These are phyloP conservation scores for Thecocarcelia acutangulata DNA, from an alignment of 2,888 invertebrate species.

Conservation along the genomic window DNA sequence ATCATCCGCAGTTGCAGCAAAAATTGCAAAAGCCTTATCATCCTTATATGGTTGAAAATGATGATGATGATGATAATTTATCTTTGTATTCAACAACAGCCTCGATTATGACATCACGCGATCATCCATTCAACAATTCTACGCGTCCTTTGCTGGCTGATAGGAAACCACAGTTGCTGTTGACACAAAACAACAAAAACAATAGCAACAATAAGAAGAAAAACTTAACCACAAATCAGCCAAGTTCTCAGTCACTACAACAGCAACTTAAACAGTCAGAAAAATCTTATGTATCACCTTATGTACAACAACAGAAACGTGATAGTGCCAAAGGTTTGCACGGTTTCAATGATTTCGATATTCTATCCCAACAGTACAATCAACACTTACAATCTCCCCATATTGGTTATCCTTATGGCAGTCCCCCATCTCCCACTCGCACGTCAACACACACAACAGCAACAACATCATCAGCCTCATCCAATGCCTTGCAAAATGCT, in stretches of 20 bases:
- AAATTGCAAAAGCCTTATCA: slow-evolving; percentile 64
- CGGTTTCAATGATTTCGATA: slow-evolving; percentile 81
- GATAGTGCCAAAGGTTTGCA: slow-evolving; percentile 79
- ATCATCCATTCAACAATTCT: slow-evolving; percentile 80
- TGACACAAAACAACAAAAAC: slow-evolving; percentile 70
- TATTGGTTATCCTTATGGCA: slow-evolving; percentile 80
- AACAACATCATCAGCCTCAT: slow-evolving; percentile 64
- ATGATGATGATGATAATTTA: slow-evolving; percentile 74
- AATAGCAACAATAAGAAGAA: slow-evolving; percentile 50
- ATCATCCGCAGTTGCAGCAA: slow-evolving; percentile 61
- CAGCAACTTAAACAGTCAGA: slow-evolving; percentile 68
- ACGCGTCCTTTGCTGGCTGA: slow-evolving; percentile 79
- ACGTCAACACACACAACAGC: slow-evolving; percentile 70
- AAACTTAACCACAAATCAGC: slow-evolving; percentile 61
- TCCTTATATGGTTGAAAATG: slow-evolving; percentile 73
- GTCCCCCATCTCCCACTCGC: slow-evolving; percentile 80
- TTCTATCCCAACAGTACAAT: slow-evolving; percentile 79
- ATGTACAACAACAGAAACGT: slow-evolving; percentile 78
- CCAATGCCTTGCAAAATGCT: slow-evolving; percentile 42
- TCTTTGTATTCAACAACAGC: slow-evolving; percentile 73
- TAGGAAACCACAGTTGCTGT: slow-evolving; percentile 75
- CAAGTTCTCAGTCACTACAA: slow-evolving; percentile 56
- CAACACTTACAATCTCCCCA: slow-evolving; percentile 79
- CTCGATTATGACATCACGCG: slow-evolving; percentile 78
- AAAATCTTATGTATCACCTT: slow-evolving; percentile 75